A percentile compares a stretch with the other conserved stretches of the same genome.
Evolutionary conservation across 2,888 invertebrate species (phyloP).

Genomic region (Macaria notata): DNA sequence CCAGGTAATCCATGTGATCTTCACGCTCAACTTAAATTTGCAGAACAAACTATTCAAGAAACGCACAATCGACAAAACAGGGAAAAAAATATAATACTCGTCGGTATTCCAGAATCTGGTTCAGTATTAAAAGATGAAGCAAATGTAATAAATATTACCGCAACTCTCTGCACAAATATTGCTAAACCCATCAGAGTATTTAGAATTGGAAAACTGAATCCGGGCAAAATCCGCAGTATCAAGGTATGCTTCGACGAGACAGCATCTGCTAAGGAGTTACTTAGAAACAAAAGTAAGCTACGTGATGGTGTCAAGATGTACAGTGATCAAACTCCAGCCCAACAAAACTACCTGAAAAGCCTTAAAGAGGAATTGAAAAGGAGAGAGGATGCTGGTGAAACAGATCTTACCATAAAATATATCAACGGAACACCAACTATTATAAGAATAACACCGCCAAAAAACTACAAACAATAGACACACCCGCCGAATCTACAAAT

Average conservation of each 20-base stretch:
- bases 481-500: neutral
- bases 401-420: constrained; percentile 36
- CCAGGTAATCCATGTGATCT: neutral
- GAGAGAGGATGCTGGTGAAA: constrained; percentile 32
- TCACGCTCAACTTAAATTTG: neutral
- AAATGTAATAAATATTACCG: constrained; percentile 22
- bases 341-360: constrained; percentile 27
- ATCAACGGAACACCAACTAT: constrained; percentile 35
- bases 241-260: constrained; percentile 35
- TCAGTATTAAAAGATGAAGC: constrained; percentile 19
- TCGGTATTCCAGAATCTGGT: constrained; percentile 30
- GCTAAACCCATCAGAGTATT: constrained; percentile 29
- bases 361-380: constrained; percentile 28
- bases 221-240: constrained; percentile 28
- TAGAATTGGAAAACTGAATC: constrained; percentile 34
- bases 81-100: constrained; percentile 35
- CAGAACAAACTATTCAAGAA: constrained; percentile 12
- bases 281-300: constrained; percentile 31
- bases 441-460: constrained; percentile 2
- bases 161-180: constrained; percentile 18
- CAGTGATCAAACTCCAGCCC: constrained; percentile 35
- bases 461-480: constrained; percentile 4
- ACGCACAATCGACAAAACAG: constrained; percentile 4
- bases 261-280: too few species aligned
- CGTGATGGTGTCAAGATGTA: constrained; percentile 28